Base-by-base conservation (phyloP, 2,797 vertebrate genomes). In the Echiichthys vipera region DNA sequence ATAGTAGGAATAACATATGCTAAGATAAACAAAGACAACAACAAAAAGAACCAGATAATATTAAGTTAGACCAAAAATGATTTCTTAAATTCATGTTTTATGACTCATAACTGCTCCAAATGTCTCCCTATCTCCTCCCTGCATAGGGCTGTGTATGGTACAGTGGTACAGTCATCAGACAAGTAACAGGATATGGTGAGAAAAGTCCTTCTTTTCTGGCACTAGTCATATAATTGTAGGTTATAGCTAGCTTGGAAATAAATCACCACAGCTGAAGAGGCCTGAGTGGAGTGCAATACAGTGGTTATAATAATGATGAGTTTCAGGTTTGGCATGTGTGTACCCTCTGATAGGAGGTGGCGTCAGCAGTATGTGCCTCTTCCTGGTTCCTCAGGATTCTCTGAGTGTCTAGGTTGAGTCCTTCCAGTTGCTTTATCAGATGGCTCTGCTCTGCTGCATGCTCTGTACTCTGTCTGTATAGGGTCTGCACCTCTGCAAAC, bases 381-480 rank as follows among this genome's bases (percentile, higher is more conserved):
- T 98, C 97, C 80, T 97, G 96, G 87, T 95, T 96, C 90, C 92
- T 95, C 83, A 98, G 85, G 74, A 96, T 95, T 89, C 92, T 95
- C 65, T 97, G 96, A 13, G 95, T 94, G 84, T 96, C 96, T 71
- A 95, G 90, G 88, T 95, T 97, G 81, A 98, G 95, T 78, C 93
- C 87, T 83, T 98, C 96, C 88, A 97, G 95, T 86, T 98, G 95
- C 88, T 95, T 95, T 91, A 99, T 97, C 75, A 98, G 91, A 78
- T 96, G 93, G 50, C 94, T 94, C 87, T 98, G 97, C 85, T 97
- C 95, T 20, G 90, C 88, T 65, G 94, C 92, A 45, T 98, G 95
- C 42, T 94, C 91, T 14, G 75, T 88, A 70, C 95, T 97, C 91
- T 96, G 96, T 64, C 82, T 94, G 82, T 97, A 97, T 78, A 96